These are phyloP conservation scores for Poliocrania exsul DNA, from an alignment of 2,797 vertebrate genomes.

Conservation along the genomic window DNA sequence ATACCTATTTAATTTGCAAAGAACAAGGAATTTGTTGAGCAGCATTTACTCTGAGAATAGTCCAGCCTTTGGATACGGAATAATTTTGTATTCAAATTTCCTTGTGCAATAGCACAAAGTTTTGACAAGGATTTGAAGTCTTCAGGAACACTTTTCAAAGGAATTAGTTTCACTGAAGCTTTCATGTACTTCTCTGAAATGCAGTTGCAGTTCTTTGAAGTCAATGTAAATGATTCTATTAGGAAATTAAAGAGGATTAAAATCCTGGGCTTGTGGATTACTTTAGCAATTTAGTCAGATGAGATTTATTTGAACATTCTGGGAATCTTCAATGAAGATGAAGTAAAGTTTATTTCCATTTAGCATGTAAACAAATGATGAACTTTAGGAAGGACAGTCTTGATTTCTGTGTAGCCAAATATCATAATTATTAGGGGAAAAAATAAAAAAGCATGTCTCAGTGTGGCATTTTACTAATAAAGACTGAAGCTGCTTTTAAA, in stretches of 20 bases:
- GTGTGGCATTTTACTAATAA: neutral
- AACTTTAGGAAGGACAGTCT: neutral
- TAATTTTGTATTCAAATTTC: neutral
- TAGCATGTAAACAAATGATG: neutral
- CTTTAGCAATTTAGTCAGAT: neutral
- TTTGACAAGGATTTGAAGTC: neutral
- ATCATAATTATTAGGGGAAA: neutral
- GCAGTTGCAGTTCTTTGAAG: neutral
- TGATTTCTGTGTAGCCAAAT: neutral
- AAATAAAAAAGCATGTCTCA: neutral
- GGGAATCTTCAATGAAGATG: neutral
- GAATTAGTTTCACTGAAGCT: neutral
- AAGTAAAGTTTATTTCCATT: neutral
- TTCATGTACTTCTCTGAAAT: neutral
- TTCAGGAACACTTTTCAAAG: neutral
- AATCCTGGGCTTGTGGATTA: neutral
- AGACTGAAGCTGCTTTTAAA: neutral
- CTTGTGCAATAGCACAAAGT: neutral
- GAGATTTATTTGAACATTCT: neutral
- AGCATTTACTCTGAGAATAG: neutral
- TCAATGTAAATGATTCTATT: neutral
- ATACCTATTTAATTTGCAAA: neutral
- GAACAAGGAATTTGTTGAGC: neutral
- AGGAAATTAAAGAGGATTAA: conserved; percentile 1
- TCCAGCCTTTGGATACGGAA: neutral